phyloP scores from a whole-genome alignment of 2,797 vertebrate genomes.

The Halcyon leucocephala region DNA sequence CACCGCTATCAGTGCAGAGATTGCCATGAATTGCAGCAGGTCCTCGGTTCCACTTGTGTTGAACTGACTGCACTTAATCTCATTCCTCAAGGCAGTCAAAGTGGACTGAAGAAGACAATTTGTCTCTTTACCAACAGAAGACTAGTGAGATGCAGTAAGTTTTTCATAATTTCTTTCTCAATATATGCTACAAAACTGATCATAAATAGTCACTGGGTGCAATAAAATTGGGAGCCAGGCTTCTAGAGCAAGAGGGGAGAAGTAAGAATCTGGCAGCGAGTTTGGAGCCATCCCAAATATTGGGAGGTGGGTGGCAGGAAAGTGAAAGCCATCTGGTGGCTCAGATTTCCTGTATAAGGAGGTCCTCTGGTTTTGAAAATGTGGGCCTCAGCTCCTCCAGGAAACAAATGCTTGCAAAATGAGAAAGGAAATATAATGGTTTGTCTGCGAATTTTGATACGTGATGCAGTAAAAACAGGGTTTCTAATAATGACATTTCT shows the following conservation, averaged over 20 bases:
- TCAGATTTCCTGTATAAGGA: slow-evolving; percentile 65
- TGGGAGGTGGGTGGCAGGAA: slow-evolving; percentile 61
- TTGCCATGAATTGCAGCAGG: background rate
- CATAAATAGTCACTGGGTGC: slow-evolving; percentile 66
- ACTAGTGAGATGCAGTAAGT: background rate
- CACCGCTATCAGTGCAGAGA: background rate
- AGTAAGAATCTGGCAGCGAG: slow-evolving; percentile 56
- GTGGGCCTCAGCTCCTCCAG: slow-evolving; percentile 54
- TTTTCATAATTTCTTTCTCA: slow-evolving; percentile 37
- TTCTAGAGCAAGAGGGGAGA: slow-evolving; percentile 62
- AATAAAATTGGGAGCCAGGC: slow-evolving; percentile 56
- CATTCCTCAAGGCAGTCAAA: background rate
- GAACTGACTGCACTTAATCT: background rate
- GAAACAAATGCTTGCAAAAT: slow-evolving; percentile 57
- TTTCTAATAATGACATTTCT: slow-evolving; percentile 68
- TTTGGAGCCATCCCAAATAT: slow-evolving; percentile 63
- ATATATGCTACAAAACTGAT: slow-evolving; percentile 13
- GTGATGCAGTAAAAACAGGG: slow-evolving; percentile 62
- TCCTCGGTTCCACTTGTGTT: background rate
- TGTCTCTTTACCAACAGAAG: background rate
- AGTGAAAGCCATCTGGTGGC: slow-evolving; percentile 65
- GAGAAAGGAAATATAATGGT: slow-evolving; percentile 54
- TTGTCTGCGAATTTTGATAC: slow-evolving; percentile 61
- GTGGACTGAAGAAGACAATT: background rate
- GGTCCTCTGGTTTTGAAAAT: slow-evolving; percentile 63